Base-by-base conservation (phyloP, 2,113 vertebrate genomes). In the Channa argus region DNA sequence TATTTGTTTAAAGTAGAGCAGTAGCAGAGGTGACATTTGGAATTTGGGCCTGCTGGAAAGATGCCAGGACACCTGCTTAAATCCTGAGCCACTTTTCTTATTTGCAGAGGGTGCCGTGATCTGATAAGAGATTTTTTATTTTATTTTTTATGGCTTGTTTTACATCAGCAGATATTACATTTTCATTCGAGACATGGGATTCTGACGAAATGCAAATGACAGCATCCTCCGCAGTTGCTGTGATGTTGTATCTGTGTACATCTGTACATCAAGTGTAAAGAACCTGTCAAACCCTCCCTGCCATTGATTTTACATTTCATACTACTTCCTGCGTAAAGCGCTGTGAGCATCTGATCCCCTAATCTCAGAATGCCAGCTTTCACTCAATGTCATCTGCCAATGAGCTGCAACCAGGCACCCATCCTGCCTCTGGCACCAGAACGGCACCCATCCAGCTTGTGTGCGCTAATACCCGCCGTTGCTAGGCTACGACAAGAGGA, bases 371-470 rank as follows among this genome's bases (percentile, higher is more conserved):
- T 86, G 86, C 88, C 90, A 93, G 90, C 86, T 86, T 88, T 92
- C 86, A 83, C 88, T 92, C 89, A 92, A 89, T 90, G 93, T 93
- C 93, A 93, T 90, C 88, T 91, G 91, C 90, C 92, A 90, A 84
- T 91, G 91, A 91, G 91, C 91, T 92, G 93, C 89, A 87, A 92
- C 90, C 89, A 80, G 86, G 88, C 87, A 87, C 80, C 91, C 86
- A 85, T 91, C 90, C 89, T 80, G 86, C 89, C 85, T 86, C 88
- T 92, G 92, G 92, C 92, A 91, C 88, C 82, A 77, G 64, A 89
- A 87, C 90, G 82, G 86, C 87, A 84, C 87, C 86, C 91, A 91
- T 91, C 89, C 86, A 88, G 88, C 88, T 80, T 81, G 86, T 59
- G 84, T 85, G 88, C 74, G 73, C 79, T 89, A 87, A 85, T 89